phyloP scores from a whole-genome alignment of 2,113 vertebrate species.

The Prietella phreatophila region DNA sequence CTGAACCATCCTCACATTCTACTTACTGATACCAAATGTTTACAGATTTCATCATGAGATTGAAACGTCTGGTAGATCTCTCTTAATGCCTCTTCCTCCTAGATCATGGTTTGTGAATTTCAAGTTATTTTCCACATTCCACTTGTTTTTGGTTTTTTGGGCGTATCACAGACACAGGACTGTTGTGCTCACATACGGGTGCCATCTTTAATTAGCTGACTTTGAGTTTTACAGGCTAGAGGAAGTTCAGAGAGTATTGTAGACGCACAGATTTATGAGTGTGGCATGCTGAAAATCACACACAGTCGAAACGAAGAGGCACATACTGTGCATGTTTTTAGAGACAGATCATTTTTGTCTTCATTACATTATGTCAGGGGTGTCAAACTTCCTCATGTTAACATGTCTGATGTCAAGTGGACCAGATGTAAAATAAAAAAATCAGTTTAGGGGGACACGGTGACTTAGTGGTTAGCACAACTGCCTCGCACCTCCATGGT shows the following conservation, averaged over 20 bases:
- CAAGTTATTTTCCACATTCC: background rate
- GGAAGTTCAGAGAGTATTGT: background rate
- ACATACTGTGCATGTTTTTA: background rate
- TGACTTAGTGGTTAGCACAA: too few species aligned
- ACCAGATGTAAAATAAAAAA: background rate
- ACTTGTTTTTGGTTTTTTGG: background rate
- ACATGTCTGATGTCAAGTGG: background rate
- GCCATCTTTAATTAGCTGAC: conserved; percentile 63
- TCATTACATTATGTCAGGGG: background rate
- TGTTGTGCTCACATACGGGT: conserved; percentile 57
- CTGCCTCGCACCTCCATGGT: too few species aligned
- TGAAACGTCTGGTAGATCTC: background rate
- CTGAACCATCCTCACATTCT: conserved; percentile 17
- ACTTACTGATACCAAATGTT: conserved; percentile 33
- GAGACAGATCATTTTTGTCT: background rate
- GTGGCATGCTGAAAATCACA: background rate
- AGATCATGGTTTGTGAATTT: conserved; percentile 4
- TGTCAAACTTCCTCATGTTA: background rate
- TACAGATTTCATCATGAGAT: conserved; percentile 13
- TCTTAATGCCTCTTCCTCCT: background rate
- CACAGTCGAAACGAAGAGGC: background rate
- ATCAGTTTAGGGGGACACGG: too few species aligned
- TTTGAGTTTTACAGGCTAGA: background rate
- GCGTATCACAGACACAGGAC: background rate
- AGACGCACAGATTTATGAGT: background rate